Evolutionary conservation across 37 sponge, comb jelly and placozoan species (phyloP).

Genomic region (Dysidea cf. avara): DNA sequence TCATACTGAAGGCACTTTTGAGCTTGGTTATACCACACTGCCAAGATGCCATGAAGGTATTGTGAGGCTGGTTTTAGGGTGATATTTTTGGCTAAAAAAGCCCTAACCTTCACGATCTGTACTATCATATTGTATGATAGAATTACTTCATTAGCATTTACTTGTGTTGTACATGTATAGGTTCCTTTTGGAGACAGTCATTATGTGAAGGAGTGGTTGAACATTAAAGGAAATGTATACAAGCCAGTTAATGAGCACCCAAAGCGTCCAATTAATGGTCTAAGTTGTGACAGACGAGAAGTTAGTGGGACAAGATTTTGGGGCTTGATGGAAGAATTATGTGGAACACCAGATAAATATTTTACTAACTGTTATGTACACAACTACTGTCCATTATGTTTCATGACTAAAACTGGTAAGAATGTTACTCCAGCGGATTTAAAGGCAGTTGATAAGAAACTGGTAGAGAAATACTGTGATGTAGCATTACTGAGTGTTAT

Average conservation of each 20-base stretch:
- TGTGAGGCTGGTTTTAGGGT: no score
- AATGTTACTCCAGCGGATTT: conserved; percentile 71
- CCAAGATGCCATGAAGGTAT: no score
- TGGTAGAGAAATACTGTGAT: conserved; percentile 56
- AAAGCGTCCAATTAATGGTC: conserved; percentile 59
- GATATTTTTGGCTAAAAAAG: no score
- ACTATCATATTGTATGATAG: no score
- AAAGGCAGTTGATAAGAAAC: conserved; percentile 8
- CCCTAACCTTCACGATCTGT: no score
- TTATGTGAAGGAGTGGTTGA: conserved; percentile 59
- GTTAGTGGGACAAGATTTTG: conserved; percentile 75
- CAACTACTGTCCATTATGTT: conserved; percentile 81
- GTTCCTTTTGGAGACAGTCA: conserved; percentile 73
- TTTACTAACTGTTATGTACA: conserved; percentile 75
- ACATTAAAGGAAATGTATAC: conserved; percentile 38
- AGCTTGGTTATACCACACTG: no score
- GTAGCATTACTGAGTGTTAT: conserved; percentile 21
- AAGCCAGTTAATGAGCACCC: conserved; percentile 73
- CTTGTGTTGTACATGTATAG: no score
- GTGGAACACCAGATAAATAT: conserved; percentile 49
- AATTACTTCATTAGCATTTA: no score
- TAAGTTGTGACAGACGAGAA: conserved; percentile 39
- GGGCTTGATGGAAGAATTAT: conserved; percentile 45
- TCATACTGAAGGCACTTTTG: no score
- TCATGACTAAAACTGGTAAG: conserved; percentile 67